A percentile compares a stretch with the other conserved stretches of the same genome.
Evolutionary conservation across 2,888 invertebrate genomes (phyloP).

Genomic region (Lobophora halterata): DNA sequence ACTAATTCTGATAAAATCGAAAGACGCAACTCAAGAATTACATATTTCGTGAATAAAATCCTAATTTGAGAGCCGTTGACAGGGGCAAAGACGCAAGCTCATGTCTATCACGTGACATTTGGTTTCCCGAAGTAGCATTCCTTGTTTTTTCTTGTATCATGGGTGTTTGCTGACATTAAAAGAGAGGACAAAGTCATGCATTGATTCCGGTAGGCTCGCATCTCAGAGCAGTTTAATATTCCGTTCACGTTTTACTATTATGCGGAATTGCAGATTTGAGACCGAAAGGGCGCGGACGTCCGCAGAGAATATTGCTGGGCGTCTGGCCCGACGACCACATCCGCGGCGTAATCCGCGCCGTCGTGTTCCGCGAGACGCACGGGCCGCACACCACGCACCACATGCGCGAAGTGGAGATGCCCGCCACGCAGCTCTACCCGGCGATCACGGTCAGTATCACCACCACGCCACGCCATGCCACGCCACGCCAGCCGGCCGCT

Average conservation of each 20-base stretch:
- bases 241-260: slow-evolving; percentile 73
- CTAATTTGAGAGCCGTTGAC: too few relatives aligned
- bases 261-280: slow-evolving; percentile 86
- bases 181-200: slow-evolving; percentile 8
- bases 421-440: slow-evolving; percentile 65
- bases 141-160: too few relatives aligned
- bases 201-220: slow-evolving; percentile 2
- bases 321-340: slow-evolving; percentile 97
- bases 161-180: too few relatives aligned
- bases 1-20: too few relatives aligned
- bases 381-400: slow-evolving; percentile 86
- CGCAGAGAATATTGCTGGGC: slow-evolving; percentile 93
- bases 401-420: slow-evolving; percentile 86
- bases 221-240: not conserved
- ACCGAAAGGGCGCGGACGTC: slow-evolving; percentile 94
- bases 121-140: too few relatives aligned
- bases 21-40: too few relatives aligned
- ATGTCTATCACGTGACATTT: too few relatives aligned
- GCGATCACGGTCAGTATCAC: slow-evolving; percentile 75
- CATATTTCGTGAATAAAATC: too few relatives aligned
- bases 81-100: too few relatives aligned
- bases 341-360: slow-evolving; percentile 94
- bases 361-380: slow-evolving; percentile 93
- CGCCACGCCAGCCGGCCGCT: not conserved
- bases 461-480: slow-evolving; percentile 2